These are phyloP conservation scores for Odobenus rosmarus DNA, from an alignment of 2,113 vertebrate genomes.

Conservation along the genomic window DNA sequence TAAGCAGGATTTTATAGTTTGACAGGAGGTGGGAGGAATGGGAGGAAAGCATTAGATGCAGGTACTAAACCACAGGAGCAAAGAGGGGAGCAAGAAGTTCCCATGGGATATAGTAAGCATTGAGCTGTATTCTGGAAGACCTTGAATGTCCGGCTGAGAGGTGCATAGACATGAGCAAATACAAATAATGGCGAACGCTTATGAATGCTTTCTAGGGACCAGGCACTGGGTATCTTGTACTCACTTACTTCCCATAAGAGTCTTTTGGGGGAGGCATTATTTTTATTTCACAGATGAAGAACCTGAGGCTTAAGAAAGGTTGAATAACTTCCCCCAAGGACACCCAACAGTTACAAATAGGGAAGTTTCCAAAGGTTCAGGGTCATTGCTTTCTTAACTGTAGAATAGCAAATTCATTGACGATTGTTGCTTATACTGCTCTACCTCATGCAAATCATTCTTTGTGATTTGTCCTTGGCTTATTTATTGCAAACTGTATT, in stretches of 20 bases:
- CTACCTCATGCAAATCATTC: background rate
- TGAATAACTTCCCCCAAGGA: background rate
- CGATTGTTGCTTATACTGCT: background rate
- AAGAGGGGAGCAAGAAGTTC: background rate
- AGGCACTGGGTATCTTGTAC: background rate
- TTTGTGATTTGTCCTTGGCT: background rate
- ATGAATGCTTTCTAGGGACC: background rate
- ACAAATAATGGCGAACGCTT: background rate
- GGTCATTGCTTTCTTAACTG: background rate
- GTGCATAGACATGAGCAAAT: background rate
- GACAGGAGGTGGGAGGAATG: background rate
- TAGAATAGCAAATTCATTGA: background rate
- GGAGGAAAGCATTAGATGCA: background rate
- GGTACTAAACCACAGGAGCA: background rate
- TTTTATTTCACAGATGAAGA: conserved; percentile 40
- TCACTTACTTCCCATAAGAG: background rate
- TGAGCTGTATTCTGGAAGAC: background rate
- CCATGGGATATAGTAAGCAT: background rate
- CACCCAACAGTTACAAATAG: background rate
- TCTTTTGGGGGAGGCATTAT: background rate
- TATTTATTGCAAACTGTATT: background rate
- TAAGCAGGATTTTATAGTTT: background rate
- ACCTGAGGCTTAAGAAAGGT: background rate
- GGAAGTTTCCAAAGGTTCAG: background rate
- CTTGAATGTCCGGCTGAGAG: background rate